A percentile compares a stretch with the other conserved stretches of the same genome.
phyloP scores from a whole-genome alignment of 2,888 invertebrate species.

The Microctonus hyperodae region DNA sequence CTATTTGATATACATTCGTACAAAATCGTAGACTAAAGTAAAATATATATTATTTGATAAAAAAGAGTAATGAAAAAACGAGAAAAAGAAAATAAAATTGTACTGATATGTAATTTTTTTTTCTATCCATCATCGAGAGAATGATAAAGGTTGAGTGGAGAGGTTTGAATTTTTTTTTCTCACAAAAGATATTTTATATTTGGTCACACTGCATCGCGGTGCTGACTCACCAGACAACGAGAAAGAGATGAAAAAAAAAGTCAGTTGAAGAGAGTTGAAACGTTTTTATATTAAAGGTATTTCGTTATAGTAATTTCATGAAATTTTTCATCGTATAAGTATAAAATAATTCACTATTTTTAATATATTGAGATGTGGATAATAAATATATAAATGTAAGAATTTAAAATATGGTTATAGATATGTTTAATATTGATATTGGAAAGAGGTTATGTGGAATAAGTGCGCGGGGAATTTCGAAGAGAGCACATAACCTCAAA shows the following conservation, averaged over 20 bases:
- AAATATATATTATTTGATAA: background rate
- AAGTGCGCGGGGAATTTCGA: background rate
- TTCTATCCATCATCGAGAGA: background rate
- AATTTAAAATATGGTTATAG: too few relatives aligned
- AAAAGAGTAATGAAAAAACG: background rate
- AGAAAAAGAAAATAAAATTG: background rate
- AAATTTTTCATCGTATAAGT: too few relatives aligned
- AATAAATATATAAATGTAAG: too few relatives aligned
- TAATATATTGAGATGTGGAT: too few relatives aligned
- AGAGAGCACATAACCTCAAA: background rate
- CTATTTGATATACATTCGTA: too few relatives aligned
- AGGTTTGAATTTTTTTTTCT: background rate
- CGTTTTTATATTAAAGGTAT: background rate
- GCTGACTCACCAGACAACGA: background rate
- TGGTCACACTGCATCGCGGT: background rate
- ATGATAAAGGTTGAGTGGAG: slow-evolving; percentile 1
- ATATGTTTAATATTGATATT: too few relatives aligned
- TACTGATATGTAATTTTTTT: background rate
- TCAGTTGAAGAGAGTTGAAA: background rate
- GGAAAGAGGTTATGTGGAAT: background rate
- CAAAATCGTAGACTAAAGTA: background rate
- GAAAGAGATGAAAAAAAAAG: background rate
- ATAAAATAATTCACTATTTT: too few relatives aligned
- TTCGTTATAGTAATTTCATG: too few relatives aligned
- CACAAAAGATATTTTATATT: background rate